Base-by-base conservation (phyloP, 2,888 invertebrate genomes). In the Metellina segmentata region DNA sequence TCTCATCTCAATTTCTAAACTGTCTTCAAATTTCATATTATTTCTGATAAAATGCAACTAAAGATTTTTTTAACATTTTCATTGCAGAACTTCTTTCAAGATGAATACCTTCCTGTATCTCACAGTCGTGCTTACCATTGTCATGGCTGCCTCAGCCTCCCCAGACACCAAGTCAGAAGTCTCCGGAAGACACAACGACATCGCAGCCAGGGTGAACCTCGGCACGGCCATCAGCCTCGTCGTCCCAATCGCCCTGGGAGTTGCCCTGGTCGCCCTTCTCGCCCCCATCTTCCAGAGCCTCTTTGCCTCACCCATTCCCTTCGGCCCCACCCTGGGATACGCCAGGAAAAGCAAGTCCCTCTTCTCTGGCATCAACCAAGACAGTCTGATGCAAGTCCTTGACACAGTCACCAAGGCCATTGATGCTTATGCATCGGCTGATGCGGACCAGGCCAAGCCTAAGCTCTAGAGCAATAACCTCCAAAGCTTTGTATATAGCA, bases 161-260 rank as follows among this genome's bases (percentile, higher is more conserved):
- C 77, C 69, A 8, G 11, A 70, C 51, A 74, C 79, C 20, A 86
- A 81, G 20, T 8, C 53, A 0, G 92, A 92, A 7, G 72, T 92
- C 34, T 48, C 75, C 1, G 83, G 79, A 9, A 71, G 92, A n/a
- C 85, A 83, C 81, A 79, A 49, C 13, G 91, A 81, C 48, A n/a
- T 92, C 9, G 85, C 91, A 7, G 88, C 92, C 19, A 11, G 92
- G 9, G 79, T 92, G 20, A 89, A 89, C 77, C 69, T 92, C 0
- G 92, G 92, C 11, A 92, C 92, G 0, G 92, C 92, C 51, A 81
- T 92, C 48, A 89, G 89, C 82, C 85, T 92, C 6, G 79, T 92
- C 9, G 87, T 92, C 9, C 92, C 92, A 11, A 82, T 92, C 51
- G 92, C 92, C 71, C 85, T 92, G 6, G 92, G 87, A 2, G 85